Conservation (phyloP, 2,888 invertebrate genomes). For the Callinectes sapidus region DNA sequence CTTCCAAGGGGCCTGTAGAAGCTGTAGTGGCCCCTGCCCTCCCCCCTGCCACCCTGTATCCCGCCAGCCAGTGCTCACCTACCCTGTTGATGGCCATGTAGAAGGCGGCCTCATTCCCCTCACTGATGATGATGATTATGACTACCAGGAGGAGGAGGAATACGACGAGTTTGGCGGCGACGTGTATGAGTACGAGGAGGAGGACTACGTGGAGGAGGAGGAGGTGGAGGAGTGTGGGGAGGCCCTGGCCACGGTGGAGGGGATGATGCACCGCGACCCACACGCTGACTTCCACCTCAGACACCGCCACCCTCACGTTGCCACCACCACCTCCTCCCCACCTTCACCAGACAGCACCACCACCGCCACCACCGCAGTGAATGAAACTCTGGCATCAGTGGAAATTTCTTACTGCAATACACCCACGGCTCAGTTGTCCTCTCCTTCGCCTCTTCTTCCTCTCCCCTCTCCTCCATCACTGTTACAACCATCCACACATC, state of each 20-base stretch:
- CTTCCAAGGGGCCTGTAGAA: not conserved
- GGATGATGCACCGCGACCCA: not conserved
- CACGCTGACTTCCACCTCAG: conserved; percentile 47
- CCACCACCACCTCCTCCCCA: conserved; percentile 13
- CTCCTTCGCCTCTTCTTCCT: conserved; percentile 53
- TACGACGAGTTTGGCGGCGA: conserved; percentile 62
- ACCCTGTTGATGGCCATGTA: conserved; percentile 60
- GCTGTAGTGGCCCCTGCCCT: not conserved
- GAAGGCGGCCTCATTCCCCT: conserved; percentile 57
- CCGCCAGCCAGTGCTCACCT: conserved; percentile 51
- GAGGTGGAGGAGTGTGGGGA: conserved; percentile 44
- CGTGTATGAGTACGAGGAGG: conserved; percentile 51
- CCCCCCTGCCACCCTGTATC: conserved; percentile 22
- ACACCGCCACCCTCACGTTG: conserved; percentile 46
- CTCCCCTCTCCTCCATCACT: conserved; percentile 50
- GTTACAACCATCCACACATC: conserved; percentile 57
- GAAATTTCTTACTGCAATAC: not conserved
- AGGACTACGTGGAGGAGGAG: conserved; percentile 57
- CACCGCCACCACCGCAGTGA: conserved; percentile 30
- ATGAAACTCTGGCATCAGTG: not conserved
- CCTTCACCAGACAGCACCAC: conserved; percentile 11
- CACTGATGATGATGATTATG: conserved; percentile 58
- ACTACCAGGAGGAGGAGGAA: conserved; percentile 55
- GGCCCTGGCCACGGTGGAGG: conserved; percentile 35
- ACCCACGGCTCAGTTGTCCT: conserved; percentile 14